Evolutionary conservation across 2,113 vertebrate species (phyloP).

Genomic region (Oreochromis niloticus): DNA sequence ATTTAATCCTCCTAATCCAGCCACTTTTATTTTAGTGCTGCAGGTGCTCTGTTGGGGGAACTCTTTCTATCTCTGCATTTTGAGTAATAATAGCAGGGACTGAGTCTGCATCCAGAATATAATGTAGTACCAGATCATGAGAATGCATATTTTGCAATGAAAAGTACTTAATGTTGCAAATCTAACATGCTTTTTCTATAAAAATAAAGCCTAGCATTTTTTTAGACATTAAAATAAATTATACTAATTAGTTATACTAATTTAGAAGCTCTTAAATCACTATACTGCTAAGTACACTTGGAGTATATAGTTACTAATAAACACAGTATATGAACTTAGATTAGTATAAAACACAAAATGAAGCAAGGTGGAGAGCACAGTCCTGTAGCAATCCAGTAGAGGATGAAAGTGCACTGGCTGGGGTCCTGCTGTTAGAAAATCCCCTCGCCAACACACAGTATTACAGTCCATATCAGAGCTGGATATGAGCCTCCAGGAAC

Average conservation of each 20-base stretch:
- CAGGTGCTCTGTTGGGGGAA: conserved; percentile 29
- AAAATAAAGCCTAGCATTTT: neutral
- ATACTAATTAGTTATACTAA: neutral
- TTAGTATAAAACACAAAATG: neutral
- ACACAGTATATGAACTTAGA: neutral
- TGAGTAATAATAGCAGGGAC: neutral
- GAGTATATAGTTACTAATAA: neutral
- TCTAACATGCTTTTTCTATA: neutral
- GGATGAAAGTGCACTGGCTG: conserved; percentile 9
- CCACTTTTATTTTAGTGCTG: conserved; percentile 32
- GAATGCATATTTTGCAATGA: neutral
- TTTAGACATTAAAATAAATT: neutral
- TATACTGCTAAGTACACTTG: neutral
- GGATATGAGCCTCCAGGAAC: conserved; percentile 26
- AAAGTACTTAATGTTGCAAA: neutral
- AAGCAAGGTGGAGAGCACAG: neutral
- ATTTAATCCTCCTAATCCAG: conserved; percentile 45
- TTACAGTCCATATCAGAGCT: conserved; percentile 37
- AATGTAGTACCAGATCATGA: neutral
- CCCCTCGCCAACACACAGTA: neutral
- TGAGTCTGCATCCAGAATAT: neutral
- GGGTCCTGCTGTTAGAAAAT: neutral
- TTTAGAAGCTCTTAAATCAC: neutral
- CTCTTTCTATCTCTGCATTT: conserved; percentile 15
- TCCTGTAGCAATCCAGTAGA: neutral